Conservation (phyloP, 2,888 invertebrate species). For the Trissonchulus sp. region DNA sequence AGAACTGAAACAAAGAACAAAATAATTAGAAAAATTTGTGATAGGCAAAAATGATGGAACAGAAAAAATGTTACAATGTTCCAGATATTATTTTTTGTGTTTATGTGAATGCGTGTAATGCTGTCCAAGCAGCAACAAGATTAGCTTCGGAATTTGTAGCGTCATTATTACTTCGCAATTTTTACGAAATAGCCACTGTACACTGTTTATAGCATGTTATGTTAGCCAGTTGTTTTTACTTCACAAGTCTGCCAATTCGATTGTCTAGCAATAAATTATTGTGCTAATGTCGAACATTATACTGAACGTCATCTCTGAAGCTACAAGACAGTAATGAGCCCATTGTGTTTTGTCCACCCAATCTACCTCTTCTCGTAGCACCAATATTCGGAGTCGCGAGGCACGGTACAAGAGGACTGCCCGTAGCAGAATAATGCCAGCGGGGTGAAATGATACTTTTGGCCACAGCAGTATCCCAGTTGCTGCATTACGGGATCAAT, state of each 20-base stretch:
- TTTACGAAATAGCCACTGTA: too few species aligned
- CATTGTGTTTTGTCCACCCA: too few species aligned
- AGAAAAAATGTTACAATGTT: neutral
- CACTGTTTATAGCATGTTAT: too few species aligned
- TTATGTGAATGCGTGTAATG: neutral
- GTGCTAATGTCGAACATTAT: too few species aligned
- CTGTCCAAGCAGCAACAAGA: constrained; percentile 12
- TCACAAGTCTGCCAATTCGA: too few species aligned
- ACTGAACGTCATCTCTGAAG: too few species aligned
- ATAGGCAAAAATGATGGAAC: neutral
- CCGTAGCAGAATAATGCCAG: constrained; percentile 98
- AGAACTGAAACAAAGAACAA: constrained; percentile 42
- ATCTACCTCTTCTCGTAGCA: constrained; percentile 89
- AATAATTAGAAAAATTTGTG: constrained; percentile 34
- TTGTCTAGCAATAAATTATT: too few species aligned
- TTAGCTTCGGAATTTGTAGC: too few species aligned
- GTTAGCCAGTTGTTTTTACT: too few species aligned
- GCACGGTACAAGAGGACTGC: constrained; percentile 88
- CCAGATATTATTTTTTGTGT: neutral
- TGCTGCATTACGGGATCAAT: constrained; percentile 98
- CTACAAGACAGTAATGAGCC: too few species aligned
- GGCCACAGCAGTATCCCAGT: constrained; percentile 95
- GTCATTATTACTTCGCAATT: too few species aligned
- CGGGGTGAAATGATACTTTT: constrained; percentile 96
- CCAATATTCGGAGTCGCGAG: constrained; percentile 94